Evolutionary conservation across 2,113 vertebrate genomes (phyloP), one percentile per base, ranked within the genome.

Genomic region (Pagrus major): DNA sequence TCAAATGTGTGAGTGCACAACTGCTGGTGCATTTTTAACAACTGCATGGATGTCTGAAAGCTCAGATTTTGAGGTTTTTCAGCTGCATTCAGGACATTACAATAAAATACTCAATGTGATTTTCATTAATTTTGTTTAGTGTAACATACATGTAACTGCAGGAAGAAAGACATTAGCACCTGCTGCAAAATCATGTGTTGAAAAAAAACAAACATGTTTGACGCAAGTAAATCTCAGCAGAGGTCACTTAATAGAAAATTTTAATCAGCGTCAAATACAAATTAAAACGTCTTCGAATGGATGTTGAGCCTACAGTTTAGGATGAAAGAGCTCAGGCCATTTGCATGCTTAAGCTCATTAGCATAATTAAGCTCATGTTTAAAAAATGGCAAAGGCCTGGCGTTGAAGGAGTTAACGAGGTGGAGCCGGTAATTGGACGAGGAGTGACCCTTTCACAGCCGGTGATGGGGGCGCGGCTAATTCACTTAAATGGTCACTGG

Each of bases 301-400:
- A 60, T 56, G 76, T 74, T 66, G 39, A 81, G 78, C 58, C 71
- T 25, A 55, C 65, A 76, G 69, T 84, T 89, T 83, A 83, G 65
- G 71, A 80, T 56, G 78, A 84, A 74, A 67, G 82, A 63, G 69
- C 76, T 76, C 12, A 16, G 55, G 9, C 11, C 73, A 83, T 88
- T 89, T 83, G 87, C 88, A 85, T 67, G 86, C 78, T 85, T 68
- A 80, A 71, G 77, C 74, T 91, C 70, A 92, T 94, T 93, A 90
- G 91, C 83, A 85, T 92, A 92, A 93, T 91, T 86, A 93, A 77
- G 63, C 54, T 72, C 63, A 81, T 86, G 51, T 52, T 55, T 15
- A 25, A 65, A 47, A 69, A 80, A 76, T 25, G 59, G 55, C 56
- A 56, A 37, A 33, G 68, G 71, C 27, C 49, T 27, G 51, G 86